phyloP scores from a whole-genome alignment of 2,797 vertebrate genomes.

The Pelochelys cantorii region DNA sequence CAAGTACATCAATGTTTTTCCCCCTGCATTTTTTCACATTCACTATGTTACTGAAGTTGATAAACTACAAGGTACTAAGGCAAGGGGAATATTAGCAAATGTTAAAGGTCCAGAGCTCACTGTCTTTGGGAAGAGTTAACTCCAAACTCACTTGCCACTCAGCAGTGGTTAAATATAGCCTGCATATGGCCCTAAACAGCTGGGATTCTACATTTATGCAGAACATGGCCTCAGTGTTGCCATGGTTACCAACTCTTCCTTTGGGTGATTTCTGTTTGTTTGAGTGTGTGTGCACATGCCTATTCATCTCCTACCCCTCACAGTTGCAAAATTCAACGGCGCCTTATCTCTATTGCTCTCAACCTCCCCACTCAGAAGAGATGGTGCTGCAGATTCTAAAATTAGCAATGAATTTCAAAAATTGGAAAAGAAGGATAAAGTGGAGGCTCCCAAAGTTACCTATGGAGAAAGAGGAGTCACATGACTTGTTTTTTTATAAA shows the following conservation, averaged over 20 bases:
- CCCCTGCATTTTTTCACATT: not conserved
- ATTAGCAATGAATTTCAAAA: not conserved
- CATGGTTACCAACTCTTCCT: slow-evolving; percentile 45
- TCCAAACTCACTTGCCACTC: slow-evolving; percentile 60
- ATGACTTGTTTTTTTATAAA: not conserved
- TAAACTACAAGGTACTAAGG: not conserved
- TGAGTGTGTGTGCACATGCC: not conserved
- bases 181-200: slow-evolving; percentile 72
- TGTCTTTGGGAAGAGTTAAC: slow-evolving; percentile 40
- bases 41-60: not conserved
- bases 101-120: slow-evolving; percentile 19
- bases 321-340: not conserved
- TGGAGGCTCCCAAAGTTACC: not conserved
- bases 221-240: slow-evolving; percentile 45
- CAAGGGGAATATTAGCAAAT: not conserved
- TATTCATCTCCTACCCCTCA: not conserved
- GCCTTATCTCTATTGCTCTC: not conserved
- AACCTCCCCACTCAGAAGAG: not conserved
- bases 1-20: not conserved
- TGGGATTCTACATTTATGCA: slow-evolving; percentile 65
- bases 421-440: not conserved
- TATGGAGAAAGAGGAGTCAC: not conserved
- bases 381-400: not conserved
- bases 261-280: slow-evolving; percentile 38
- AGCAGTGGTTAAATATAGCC: slow-evolving; percentile 62